These are phyloP conservation scores for Rhaphigaster nebulosa DNA, from an alignment of 2,888 invertebrate genomes.

Conservation along the genomic window DNA sequence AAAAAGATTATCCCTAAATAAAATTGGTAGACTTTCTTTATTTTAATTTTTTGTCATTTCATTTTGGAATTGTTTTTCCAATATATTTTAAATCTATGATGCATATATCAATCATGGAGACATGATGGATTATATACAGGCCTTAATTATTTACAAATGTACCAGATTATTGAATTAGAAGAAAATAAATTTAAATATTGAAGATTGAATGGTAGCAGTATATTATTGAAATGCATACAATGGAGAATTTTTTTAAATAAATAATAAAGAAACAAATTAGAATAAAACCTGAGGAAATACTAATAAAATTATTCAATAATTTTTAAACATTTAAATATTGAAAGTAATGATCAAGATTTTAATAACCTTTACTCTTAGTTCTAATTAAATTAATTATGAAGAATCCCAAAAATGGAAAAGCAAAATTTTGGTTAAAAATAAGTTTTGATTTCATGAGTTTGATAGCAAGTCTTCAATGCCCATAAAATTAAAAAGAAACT, in stretches of 20 bases:
- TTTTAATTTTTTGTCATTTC: background rate
- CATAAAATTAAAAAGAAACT: background rate
- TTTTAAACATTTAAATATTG: background rate
- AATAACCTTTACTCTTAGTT: background rate
- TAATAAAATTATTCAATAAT: background rate
- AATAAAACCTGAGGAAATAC: background rate
- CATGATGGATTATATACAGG: background rate
- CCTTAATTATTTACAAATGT: background rate
- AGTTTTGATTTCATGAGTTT: background rate
- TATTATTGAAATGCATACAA: background rate
- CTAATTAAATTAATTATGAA: background rate
- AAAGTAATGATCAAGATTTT: background rate
- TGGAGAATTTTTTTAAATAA: too few species aligned
- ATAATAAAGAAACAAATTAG: background rate
- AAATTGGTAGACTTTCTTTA: background rate
- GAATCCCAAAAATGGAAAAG: background rate
- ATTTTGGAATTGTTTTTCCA: background rate
- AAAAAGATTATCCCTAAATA: background rate
- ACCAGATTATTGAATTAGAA: background rate
- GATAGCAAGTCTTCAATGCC: background rate
- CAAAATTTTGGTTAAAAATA: background rate
- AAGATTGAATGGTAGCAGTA: background rate
- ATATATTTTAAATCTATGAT: background rate
- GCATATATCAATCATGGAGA: background rate
- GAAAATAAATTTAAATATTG: background rate